Evolutionary conservation across 2,113 vertebrate genomes (phyloP).

Genomic region (Montifringilla adamsi): DNA sequence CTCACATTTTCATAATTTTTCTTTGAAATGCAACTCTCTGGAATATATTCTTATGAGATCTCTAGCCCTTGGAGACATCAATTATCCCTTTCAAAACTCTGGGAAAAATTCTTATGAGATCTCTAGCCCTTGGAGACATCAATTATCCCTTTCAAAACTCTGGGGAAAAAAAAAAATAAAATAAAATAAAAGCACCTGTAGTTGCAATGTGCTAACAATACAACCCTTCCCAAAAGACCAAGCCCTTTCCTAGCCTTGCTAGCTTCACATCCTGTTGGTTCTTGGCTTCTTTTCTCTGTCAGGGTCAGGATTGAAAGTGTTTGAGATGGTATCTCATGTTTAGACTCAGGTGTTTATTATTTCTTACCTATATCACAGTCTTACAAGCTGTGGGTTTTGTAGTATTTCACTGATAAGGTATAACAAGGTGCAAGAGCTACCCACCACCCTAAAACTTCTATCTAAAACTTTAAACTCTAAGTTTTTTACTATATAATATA

Average conservation of each 20-base stretch:
- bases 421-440: neutral
- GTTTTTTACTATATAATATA: neutral
- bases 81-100: neutral
- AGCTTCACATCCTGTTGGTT: neutral
- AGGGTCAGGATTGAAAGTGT: neutral
- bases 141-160: neutral
- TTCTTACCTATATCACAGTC: neutral
- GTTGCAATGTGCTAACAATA: fast-evolving
- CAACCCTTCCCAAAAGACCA: neutral
- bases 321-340: neutral
- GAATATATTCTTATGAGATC: neutral
- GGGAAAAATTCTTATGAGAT: neutral
- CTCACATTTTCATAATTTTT: neutral
- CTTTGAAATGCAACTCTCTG: neutral
- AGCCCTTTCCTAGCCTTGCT: neutral
- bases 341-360: neutral
- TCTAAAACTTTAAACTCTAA: neutral
- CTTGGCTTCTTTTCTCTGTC: neutral
- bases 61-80: too few relatives aligned
- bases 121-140: too few relatives aligned
- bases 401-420: neutral
- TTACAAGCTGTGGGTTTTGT: neutral
- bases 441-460: neutral
- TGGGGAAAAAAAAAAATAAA: neutral
- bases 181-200: neutral